Evolutionary conservation across 2,113 vertebrate species (phyloP).

Genomic region (Oenanthe melanoleuca): DNA sequence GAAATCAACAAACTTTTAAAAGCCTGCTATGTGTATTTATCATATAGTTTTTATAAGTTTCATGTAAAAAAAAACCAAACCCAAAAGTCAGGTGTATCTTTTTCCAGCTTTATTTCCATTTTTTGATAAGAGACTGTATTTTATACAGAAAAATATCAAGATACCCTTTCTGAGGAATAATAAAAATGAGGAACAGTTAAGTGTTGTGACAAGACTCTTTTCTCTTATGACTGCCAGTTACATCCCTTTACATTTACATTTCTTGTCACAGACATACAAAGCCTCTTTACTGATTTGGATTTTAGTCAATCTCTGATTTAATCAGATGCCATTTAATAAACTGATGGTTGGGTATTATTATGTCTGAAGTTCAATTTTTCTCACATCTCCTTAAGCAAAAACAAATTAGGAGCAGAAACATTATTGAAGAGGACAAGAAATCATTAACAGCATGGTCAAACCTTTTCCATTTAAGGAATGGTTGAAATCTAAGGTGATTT

Average conservation of each 20-base stretch:
- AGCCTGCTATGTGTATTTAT: background rate
- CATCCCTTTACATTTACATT: background rate
- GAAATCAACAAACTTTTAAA: background rate
- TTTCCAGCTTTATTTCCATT: background rate
- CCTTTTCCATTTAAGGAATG: background rate
- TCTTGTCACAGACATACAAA: background rate
- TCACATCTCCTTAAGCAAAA: background rate
- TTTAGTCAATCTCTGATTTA: background rate
- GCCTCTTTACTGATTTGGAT: background rate
- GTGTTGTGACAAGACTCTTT: background rate
- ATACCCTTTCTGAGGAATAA: background rate
- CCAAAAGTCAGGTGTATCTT: background rate
- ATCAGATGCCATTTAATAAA: slow-evolving; percentile 27
- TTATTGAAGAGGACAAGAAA: background rate
- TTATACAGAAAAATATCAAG: background rate
- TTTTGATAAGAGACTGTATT: background rate
- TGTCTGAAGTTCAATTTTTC: background rate
- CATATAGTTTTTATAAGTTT: background rate
- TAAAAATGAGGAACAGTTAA: background rate
- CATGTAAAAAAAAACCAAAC: background rate
- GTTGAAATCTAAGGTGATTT: background rate
- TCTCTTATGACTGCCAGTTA: background rate
- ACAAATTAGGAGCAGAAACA: background rate
- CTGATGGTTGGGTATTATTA: background rate
- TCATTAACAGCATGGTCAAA: background rate